These are phyloP conservation scores for Calidris pygmaea DNA, from an alignment of 2,113 vertebrate genomes.

Conservation along the genomic window DNA sequence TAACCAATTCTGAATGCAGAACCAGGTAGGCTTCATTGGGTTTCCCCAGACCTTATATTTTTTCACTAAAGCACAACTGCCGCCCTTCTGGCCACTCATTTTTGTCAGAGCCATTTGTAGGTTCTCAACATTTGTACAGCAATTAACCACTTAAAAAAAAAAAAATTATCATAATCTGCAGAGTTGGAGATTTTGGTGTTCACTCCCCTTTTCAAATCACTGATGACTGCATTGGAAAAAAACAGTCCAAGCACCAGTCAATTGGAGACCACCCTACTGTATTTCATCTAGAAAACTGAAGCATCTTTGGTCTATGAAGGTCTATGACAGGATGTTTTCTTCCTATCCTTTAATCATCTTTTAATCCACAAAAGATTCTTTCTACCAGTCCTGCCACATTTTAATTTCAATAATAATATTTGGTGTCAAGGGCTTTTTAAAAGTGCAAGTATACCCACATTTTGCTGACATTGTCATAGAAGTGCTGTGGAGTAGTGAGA, in stretches of 20 bases:
- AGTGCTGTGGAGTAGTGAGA: not conserved
- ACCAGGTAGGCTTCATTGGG: not conserved
- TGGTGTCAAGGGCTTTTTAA: not conserved
- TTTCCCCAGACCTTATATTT: not conserved
- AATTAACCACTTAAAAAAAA: not conserved
- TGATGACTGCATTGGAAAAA: not conserved
- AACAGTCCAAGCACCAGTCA: accelerated
- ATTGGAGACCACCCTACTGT: not conserved
- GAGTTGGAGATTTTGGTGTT: not conserved
- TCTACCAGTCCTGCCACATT: not conserved
- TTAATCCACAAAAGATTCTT: not conserved
- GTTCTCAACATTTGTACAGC: not conserved
- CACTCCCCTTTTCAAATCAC: not conserved
- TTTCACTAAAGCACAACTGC: not conserved
- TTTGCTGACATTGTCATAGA: not conserved
- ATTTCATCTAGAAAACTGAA: not conserved
- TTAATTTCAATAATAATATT: not conserved
- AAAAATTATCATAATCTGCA: accelerated
- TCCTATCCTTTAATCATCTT: not conserved
- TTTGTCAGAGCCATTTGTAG: not conserved
- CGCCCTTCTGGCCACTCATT: not conserved
- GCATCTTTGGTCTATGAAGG: not conserved
- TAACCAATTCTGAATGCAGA: not conserved
- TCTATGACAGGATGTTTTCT: not conserved
- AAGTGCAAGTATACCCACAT: not conserved